Conservation (phyloP, 2,888 invertebrate species). For the Drosophila anomelani region DNA sequence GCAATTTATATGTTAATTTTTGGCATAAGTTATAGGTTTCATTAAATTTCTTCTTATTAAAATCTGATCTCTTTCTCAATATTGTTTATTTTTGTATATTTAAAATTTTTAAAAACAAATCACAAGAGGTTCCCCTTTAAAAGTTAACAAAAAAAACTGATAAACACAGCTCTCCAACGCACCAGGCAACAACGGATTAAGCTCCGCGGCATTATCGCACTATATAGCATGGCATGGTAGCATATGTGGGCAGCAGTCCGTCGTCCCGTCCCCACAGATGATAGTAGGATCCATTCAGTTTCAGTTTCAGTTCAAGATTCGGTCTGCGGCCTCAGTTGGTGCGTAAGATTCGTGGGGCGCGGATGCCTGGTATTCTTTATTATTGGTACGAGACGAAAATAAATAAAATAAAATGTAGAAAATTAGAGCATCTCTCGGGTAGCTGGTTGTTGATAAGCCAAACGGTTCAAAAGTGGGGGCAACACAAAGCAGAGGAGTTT, state of each 20-base stretch:
- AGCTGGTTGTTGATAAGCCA: constrained; percentile 53
- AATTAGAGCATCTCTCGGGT: constrained; percentile 35
- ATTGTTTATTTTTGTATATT: too few species aligned
- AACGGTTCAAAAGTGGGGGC: constrained; percentile 29
- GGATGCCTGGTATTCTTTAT: constrained; percentile 49
- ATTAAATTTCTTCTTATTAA: not conserved
- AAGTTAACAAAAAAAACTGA: constrained; percentile 51
- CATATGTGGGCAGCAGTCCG: not conserved
- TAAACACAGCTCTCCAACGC: constrained; percentile 47
- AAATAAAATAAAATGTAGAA: constrained; percentile 27
- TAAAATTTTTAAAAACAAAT: not conserved
- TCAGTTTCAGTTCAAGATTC: constrained; percentile 58
- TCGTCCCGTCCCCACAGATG: not conserved
- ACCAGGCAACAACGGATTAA: constrained; percentile 70
- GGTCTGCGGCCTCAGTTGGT: constrained; percentile 59
- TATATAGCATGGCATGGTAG: not conserved
- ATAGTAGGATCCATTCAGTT: constrained; percentile 49
- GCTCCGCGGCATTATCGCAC: constrained; percentile 23
- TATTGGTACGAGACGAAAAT: constrained; percentile 23
- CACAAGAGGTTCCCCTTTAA: constrained; percentile 22
- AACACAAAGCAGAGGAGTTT: constrained; percentile 1
- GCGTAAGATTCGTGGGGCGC: constrained; percentile 68
- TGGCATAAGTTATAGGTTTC: too few species aligned
- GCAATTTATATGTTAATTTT: too few species aligned
- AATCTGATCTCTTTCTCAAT: not conserved